phyloP scores from a whole-genome alignment of 2,888 invertebrate species.

The Eulithis testata region DNA sequence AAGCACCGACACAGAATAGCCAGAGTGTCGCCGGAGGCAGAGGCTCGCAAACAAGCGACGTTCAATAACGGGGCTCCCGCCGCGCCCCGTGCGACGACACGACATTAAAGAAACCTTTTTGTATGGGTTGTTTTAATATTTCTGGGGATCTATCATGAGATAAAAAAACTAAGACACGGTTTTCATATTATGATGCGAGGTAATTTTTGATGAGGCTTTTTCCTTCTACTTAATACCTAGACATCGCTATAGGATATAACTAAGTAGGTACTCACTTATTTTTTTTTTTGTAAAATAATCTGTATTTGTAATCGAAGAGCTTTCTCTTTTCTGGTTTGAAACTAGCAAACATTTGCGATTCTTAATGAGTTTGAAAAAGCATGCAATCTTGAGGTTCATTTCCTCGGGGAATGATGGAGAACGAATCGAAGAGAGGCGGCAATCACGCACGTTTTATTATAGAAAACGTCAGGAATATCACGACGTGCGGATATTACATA shows the following conservation, averaged over 20 bases:
- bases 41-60: conserved; percentile 11
- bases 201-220: not conserved
- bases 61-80: conserved; percentile 17
- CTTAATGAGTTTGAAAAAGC: conserved; percentile 1
- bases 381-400: conserved; percentile 15
- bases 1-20: too few species aligned
- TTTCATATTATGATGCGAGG: too few species aligned
- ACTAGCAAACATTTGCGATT: not conserved
- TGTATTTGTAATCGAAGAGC: too few species aligned
- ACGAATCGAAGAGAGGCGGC: conserved; percentile 9
- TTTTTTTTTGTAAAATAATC: too few species aligned
- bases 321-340: too few species aligned
- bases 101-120: conserved; percentile 26
- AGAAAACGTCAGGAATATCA: conserved; percentile 10
- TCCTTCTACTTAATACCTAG: too few species aligned
- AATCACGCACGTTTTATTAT: conserved; percentile 14
- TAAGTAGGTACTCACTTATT: too few species aligned
- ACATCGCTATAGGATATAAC: too few species aligned
- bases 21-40: not conserved
- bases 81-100: not conserved
- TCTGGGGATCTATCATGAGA: conserved; percentile 1
- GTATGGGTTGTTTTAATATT: conserved; percentile 8
- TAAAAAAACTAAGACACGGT: not conserved
- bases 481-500: conserved; percentile 14
- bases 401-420: conserved; percentile 14